These are phyloP conservation scores for Agrilus planipennis DNA, from an alignment of 1,140 invertebrate genomes.

Conservation along the genomic window DNA sequence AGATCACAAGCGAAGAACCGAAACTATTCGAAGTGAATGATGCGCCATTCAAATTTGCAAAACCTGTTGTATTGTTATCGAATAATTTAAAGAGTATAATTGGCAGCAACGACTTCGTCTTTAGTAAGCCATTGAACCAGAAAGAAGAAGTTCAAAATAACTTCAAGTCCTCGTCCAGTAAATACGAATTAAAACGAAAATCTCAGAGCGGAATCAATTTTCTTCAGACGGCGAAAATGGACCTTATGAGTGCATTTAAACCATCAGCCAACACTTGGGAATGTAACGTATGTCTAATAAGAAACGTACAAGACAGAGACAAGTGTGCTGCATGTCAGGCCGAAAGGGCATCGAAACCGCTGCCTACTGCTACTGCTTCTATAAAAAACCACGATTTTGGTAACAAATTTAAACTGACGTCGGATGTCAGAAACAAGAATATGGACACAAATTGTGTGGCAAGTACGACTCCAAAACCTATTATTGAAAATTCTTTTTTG, in stretches of 20 bases:
- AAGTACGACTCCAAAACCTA: slow-evolving; percentile 14
- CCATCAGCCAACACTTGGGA: slow-evolving; percentile 35
- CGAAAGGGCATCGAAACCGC: too few relatives aligned
- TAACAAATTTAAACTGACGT: slow-evolving; percentile 40
- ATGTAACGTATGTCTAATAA: slow-evolving; percentile 42
- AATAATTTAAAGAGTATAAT: slow-evolving; percentile 25
- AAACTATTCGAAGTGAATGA: too few relatives aligned
- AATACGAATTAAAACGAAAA: slow-evolving; percentile 15
- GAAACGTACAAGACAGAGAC: slow-evolving; percentile 39
- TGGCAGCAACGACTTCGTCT: slow-evolving; percentile 41
- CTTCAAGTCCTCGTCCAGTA: slow-evolving; percentile 23
- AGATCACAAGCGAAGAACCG: background rate
- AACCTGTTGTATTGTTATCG: slow-evolving; percentile 25
- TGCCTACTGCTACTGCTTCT: too few relatives aligned
- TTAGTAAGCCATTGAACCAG: slow-evolving; percentile 36
- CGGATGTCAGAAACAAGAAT: background rate
- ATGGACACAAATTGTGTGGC: slow-evolving; percentile 21
- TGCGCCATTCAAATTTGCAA: slow-evolving; percentile 24
- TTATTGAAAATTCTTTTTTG: too few relatives aligned
- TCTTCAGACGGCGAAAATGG: slow-evolving; percentile 8
- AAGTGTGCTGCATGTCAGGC: slow-evolving; percentile 41
- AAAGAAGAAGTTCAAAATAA: slow-evolving; percentile 3
- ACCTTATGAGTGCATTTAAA: slow-evolving; percentile 29
- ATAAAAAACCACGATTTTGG: slow-evolving; percentile 33
- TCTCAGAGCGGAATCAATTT: background rate